A percentile compares a stretch with the other conserved stretches of the same genome.
Conservation (phyloP, 2,113 vertebrate species). For the Psephotus haematonotus region DNA sequence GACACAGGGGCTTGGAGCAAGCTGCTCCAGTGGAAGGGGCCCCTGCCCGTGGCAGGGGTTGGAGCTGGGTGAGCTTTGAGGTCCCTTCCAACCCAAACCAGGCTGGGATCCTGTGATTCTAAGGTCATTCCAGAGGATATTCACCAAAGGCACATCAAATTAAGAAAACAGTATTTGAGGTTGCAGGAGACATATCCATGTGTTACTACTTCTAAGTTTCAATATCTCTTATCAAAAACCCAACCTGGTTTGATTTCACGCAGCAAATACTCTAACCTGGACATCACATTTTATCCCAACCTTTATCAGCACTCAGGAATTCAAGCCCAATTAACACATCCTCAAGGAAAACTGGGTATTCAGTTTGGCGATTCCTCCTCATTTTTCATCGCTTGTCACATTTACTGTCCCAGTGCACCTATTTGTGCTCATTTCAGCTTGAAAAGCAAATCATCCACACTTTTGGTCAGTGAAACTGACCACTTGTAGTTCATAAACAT, state of each 20-base stretch:
- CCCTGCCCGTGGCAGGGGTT: not conserved
- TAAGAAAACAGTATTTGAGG: accelerated
- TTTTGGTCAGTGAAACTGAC: not conserved
- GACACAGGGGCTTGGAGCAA: not conserved
- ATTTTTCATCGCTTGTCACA: not conserved
- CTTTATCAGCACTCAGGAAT: not conserved
- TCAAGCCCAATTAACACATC: not conserved
- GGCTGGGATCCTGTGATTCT: not conserved
- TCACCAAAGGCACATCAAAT: not conserved
- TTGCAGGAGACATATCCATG: accelerated
- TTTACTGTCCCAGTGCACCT: not conserved
- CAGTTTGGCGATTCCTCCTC: not conserved
- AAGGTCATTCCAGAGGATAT: not conserved
- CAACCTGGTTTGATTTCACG: not conserved
- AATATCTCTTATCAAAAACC: not conserved
- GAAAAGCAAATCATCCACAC: not conserved
- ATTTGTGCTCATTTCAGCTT: not conserved
- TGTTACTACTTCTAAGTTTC: not conserved
- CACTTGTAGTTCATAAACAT: not conserved
- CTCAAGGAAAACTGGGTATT: not conserved
- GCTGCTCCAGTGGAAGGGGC: not conserved
- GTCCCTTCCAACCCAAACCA: not conserved
- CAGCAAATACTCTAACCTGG: not conserved
- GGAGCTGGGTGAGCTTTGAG: not conserved
- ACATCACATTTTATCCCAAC: not conserved